Conservation (phyloP, 2,888 invertebrate genomes). For the Pollenia griseotomentosa region DNA sequence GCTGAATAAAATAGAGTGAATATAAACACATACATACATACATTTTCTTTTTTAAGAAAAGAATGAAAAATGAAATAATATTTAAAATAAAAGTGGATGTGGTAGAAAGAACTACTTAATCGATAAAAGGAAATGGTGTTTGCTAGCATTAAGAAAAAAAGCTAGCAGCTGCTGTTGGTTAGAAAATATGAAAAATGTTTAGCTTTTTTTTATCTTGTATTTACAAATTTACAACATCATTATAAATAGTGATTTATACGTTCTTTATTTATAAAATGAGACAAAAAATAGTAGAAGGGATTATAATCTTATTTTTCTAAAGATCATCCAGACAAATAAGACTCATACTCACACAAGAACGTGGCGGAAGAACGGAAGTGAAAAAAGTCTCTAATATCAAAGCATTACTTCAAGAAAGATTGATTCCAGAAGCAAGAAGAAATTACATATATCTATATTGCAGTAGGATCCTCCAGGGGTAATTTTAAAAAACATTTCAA, state of each 20-base stretch:
- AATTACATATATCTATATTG: background rate
- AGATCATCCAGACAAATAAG: no score
- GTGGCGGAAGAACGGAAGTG: no score
- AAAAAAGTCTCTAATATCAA: no score
- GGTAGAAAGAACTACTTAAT: conserved; percentile 16
- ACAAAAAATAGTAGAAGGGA: no score
- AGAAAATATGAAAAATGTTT: background rate
- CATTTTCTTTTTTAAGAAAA: background rate
- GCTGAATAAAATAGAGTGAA: conserved; percentile 25
- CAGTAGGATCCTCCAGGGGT: no score
- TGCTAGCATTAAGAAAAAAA: background rate
- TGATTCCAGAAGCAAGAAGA: background rate
- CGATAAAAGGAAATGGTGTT: conserved; percentile 46
- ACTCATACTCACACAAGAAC: no score
- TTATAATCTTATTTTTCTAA: no score
- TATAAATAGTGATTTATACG: conserved; percentile 33
- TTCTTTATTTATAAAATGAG: no score
- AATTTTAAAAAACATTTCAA: no score
- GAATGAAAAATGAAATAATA: conserved; percentile 28
- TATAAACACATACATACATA: background rate
- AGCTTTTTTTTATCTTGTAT: background rate
- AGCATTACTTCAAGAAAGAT: no score
- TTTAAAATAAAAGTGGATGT: conserved; percentile 2
- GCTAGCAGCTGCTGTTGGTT: conserved; percentile 43
- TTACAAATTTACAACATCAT: conserved; percentile 14